Conservation (phyloP, 2,888 invertebrate genomes). For the Cerastis leucographa region DNA sequence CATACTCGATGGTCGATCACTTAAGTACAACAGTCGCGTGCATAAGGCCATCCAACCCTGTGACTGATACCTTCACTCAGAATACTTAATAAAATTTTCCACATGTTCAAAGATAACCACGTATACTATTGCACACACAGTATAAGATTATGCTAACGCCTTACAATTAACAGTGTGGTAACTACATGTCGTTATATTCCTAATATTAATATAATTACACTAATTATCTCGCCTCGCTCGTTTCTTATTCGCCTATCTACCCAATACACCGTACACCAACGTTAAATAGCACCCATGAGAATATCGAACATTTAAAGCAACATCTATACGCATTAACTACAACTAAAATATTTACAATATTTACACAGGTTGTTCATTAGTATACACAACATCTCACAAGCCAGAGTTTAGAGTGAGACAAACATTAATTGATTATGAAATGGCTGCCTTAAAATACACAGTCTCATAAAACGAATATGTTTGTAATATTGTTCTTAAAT, state of each 20-base stretch:
- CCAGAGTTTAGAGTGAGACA: conserved; percentile 59
- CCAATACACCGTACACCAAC: conserved; percentile 86
- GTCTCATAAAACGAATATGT: conserved; percentile 85
- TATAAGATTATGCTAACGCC: conserved; percentile 84
- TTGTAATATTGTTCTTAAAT: conserved; percentile 85
- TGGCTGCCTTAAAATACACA: conserved; percentile 87
- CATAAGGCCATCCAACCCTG: conserved; percentile 83
- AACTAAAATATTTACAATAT: conserved; percentile 83
- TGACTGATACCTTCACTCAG: conserved; percentile 74
- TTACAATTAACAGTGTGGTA: conserved; percentile 83
- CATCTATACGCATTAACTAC: conserved; percentile 77
- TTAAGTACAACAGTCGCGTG: conserved; percentile 75
- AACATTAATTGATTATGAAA: conserved; percentile 70
- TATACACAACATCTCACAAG: conserved; percentile 69
- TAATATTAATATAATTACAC: conserved; percentile 74
- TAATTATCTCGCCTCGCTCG: conserved; percentile 73
- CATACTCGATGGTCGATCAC: conserved; percentile 64
- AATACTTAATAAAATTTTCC: conserved; percentile 68
- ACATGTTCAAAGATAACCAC: conserved; percentile 74
- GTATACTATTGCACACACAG: conserved; percentile 87
- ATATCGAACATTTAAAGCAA: conserved; percentile 88
- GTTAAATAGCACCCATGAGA: conserved; percentile 89
- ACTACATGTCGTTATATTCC: conserved; percentile 81
- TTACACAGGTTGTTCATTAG: conserved; percentile 79
- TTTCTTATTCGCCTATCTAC: conserved; percentile 72